phyloP scores from a whole-genome alignment of 2,113 vertebrate genomes.

The Hucho hucho region DNA sequence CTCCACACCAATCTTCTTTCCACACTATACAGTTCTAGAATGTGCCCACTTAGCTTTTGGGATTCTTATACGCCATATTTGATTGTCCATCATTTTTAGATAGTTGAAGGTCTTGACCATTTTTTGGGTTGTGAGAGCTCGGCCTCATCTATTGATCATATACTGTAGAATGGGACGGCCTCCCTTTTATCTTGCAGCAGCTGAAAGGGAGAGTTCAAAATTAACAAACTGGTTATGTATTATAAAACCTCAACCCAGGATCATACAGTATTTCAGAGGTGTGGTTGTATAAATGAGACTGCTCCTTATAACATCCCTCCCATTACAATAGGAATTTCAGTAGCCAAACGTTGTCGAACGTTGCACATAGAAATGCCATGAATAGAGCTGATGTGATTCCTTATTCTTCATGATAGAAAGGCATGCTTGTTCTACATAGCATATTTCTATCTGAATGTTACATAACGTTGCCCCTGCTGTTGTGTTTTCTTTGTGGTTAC shows the following conservation, averaged over 20 bases:
- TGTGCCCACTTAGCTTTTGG: neutral
- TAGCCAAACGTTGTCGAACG: no score
- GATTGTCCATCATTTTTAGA: neutral
- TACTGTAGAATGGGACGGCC: neutral
- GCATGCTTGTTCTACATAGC: no score
- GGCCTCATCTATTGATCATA: conserved; percentile 15
- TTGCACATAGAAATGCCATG: no score
- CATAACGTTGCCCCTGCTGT: no score
- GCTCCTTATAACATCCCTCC: no score
- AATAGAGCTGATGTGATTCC: no score
- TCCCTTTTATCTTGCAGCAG: conserved; percentile 53
- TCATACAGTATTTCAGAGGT: neutral
- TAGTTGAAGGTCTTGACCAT: conserved; percentile 17
- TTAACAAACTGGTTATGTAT: neutral
- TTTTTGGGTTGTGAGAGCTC: neutral
- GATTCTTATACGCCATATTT: neutral
- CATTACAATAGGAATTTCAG: no score
- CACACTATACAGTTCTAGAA: no score
- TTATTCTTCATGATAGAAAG: no score
- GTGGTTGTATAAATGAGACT: neutral
- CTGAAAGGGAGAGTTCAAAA: conserved; percentile 46
- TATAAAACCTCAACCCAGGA: neutral
- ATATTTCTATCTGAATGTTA: no score
- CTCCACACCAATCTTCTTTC: neutral
- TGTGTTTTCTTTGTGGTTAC: no score